These are phyloP conservation scores for Ormyrus labotus DNA, from an alignment of 2,888 invertebrate genomes.

Conservation along the genomic window DNA sequence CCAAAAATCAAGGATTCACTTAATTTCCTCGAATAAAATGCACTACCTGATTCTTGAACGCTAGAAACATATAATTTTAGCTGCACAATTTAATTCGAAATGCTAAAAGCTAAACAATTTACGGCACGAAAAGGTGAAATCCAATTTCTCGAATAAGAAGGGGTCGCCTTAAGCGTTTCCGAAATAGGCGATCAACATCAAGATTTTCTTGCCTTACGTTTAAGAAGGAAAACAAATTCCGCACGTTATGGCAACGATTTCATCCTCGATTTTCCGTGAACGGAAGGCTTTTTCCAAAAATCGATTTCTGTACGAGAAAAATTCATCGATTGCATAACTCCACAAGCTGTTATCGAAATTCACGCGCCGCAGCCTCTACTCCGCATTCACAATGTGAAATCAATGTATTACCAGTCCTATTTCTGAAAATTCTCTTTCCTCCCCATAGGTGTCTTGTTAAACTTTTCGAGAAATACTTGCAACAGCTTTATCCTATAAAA, in stretches of 20 bases:
- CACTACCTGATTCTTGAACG: too few relatives aligned
- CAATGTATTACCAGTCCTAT: constrained; percentile 42
- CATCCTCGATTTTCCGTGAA: not conserved
- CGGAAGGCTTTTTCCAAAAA: constrained; percentile 8
- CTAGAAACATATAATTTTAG: too few relatives aligned
- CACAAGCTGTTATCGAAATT: constrained; percentile 47
- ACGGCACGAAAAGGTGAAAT: too few relatives aligned
- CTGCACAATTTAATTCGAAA: too few relatives aligned
- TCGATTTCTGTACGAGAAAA: constrained; percentile 32
- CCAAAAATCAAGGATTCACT: too few relatives aligned
- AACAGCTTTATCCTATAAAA: too few relatives aligned
- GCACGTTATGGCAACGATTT: not conserved
- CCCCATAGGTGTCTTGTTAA: not conserved
- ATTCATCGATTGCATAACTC: constrained; percentile 46
- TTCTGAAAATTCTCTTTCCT: constrained; percentile 36
- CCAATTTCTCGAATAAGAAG: too few relatives aligned
- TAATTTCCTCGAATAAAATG: too few relatives aligned
- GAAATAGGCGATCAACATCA: not conserved
- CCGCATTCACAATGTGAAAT: constrained; percentile 24
- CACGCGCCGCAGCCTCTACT: constrained; percentile 38
- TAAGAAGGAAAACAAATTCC: not conserved
- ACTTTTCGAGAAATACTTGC: too few relatives aligned
- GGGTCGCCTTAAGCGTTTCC: too few relatives aligned
- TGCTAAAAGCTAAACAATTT: too few relatives aligned
- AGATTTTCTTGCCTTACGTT: not conserved